Conservation (phyloP, 2,797 vertebrate genomes). For the Spea hammondii region DNA sequence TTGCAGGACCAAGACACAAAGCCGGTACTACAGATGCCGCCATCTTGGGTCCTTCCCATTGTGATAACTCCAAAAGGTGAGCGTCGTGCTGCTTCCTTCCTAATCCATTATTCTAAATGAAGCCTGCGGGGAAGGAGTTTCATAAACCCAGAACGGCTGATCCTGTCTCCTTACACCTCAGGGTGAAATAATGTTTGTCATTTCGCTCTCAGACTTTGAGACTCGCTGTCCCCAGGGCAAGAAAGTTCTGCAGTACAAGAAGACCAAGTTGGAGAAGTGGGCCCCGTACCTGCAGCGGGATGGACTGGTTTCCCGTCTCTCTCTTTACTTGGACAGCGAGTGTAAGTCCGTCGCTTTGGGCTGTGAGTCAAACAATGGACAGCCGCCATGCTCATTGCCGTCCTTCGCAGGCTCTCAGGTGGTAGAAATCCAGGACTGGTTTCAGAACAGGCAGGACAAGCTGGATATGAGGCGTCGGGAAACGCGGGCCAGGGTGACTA, state of each 20-base stretch:
- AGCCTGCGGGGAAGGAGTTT: too few species aligned
- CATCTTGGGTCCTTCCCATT: constrained; percentile 79
- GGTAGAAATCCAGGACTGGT: constrained; percentile 76
- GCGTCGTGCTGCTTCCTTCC: neutral
- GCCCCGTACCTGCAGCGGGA: constrained; percentile 67
- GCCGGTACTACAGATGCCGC: constrained; percentile 76
- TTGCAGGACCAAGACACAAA: constrained; percentile 62
- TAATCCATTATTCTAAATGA: too few species aligned
- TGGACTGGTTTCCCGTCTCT: constrained; percentile 76
- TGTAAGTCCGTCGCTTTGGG: constrained; percentile 68
- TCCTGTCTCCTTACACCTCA: neutral
- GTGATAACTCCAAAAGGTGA: constrained; percentile 74
- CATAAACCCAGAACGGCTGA: neutral
- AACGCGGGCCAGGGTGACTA: constrained; percentile 60
- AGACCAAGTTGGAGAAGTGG: constrained; percentile 79
- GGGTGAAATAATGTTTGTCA: neutral
- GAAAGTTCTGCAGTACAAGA: constrained; percentile 75
- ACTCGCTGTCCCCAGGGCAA: constrained; percentile 69
- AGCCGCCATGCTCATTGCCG: too few species aligned
- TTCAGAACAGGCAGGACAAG: constrained; percentile 73
- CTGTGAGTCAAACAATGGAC: too few species aligned
- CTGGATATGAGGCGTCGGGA: constrained; percentile 74
- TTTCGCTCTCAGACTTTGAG: constrained; percentile 73
- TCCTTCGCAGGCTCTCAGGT: constrained; percentile 66
- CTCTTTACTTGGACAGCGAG: constrained; percentile 68